Percentiles rank a stretch among this genome's conserved stretches.
phyloP scores from a whole-genome alignment of 1,140 invertebrate genomes.

The Aphis craccivora region DNA sequence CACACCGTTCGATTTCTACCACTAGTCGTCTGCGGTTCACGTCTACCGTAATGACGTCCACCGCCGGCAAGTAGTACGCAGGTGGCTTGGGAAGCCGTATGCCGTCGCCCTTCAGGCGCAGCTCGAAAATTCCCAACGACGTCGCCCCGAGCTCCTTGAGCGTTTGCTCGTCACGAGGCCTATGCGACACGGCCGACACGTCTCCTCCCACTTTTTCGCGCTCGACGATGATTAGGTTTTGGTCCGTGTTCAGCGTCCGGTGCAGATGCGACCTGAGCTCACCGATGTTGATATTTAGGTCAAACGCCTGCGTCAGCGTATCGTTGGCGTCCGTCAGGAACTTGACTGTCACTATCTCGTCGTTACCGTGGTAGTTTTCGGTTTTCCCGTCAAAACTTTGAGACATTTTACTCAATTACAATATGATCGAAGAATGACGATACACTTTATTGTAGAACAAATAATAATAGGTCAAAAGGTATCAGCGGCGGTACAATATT shows the following conservation, averaged over 20 bases:
- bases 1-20: slow-evolving; percentile 60
- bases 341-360: slow-evolving; percentile 60
- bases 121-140: slow-evolving; percentile 59
- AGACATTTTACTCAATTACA: not conserved
- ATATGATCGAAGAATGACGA: too few relatives aligned
- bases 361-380: slow-evolving; percentile 28
- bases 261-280: slow-evolving; percentile 50
- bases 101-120: slow-evolving; percentile 46
- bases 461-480: not conserved
- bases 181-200: not conserved
- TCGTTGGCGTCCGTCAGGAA: slow-evolving; percentile 55
- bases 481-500: not conserved
- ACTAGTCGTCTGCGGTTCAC: slow-evolving; percentile 47
- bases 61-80: slow-evolving; percentile 57
- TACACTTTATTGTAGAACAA: not conserved
- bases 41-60: slow-evolving; percentile 61
- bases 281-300: slow-evolving; percentile 48
- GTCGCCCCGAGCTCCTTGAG: slow-evolving; percentile 59
- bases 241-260: slow-evolving; percentile 38
- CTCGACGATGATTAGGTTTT: slow-evolving; percentile 18
- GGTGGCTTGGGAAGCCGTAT: not conserved
- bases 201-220: not conserved
- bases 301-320: slow-evolving; percentile 59
- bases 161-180: not conserved
- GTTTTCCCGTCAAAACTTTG: not conserved